Base-by-base conservation (phyloP, 2,888 invertebrate genomes). In the Girardia tigrina region DNA sequence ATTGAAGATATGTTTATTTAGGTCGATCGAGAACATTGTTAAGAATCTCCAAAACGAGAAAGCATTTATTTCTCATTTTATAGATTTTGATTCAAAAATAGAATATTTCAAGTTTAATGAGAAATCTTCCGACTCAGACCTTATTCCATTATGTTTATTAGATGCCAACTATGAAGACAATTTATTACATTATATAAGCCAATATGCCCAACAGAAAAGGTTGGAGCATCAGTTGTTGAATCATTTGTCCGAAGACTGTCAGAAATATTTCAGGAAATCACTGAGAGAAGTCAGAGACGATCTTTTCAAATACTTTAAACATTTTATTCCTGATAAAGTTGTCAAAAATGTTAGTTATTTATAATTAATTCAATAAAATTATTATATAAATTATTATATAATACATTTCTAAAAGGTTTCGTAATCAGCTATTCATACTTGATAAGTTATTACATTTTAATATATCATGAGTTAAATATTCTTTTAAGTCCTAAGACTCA, bases 321-420 rank as follows among this genome's bases (percentile, higher is more conserved):
- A 56, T 56, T 56, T 56, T 56, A 56, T 56, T 56, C 56, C 4
- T n/a, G 56, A 56, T 56, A 56, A 56, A n/a, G 56, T 56, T 56
- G 23, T 56, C n/a, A 56, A 56, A 56, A 56, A 16, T 56, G 56
- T 56, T 36, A 36, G 8, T 36, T 36, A n/a, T n/a, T n/a, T n/a
- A n/a, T n/a, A n/a, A n/a, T n/a, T n/a, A n/a, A n/a, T n/a, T n/a
- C n/a, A n/a, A n/a, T n/a, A n/a, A n/a, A n/a, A n/a, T n/a, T n/a
- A n/a, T n/a, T n/a, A n/a, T n/a, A n/a, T n/a, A n/a, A n/a, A n/a
- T n/a, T n/a, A n/a, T n/a, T n/a, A n/a, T n/a, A n/a, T n/a, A n/a
- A n/a, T n/a, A n/a, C n/a, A n/a, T n/a, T n/a, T n/a, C n/a, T n/a
- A n/a, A n/a, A n/a, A n/a, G n/a, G n/a, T n/a, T n/a, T n/a, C n/a